Evolutionary conservation across 2,888 invertebrate genomes (phyloP).

Genomic region (Gymnosoma rotundatum): DNA sequence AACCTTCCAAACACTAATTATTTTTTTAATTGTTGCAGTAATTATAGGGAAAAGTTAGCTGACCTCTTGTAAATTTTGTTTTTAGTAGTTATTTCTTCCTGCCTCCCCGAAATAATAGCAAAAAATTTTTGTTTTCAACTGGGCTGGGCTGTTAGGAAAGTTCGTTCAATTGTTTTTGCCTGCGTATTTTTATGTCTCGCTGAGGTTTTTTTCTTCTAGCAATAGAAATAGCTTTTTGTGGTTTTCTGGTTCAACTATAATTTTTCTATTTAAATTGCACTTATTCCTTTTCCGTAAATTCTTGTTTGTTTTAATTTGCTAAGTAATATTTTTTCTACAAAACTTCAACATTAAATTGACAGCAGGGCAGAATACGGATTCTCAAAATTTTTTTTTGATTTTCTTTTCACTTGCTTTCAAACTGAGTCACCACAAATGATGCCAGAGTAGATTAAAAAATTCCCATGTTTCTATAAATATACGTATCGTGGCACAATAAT

Average conservation of each 20-base stretch:
- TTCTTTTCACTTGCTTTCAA: slow-evolving; percentile 63
- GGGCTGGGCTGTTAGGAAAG: slow-evolving; percentile 60
- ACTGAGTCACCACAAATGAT: slow-evolving; percentile 72
- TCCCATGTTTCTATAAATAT: neutral
- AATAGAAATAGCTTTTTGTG: slow-evolving; percentile 17
- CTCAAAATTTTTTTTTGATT: slow-evolving; percentile 55
- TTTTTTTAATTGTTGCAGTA: slow-evolving; percentile 27
- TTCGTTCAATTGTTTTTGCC: slow-evolving; percentile 53
- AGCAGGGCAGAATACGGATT: slow-evolving; percentile 62
- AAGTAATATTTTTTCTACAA: slow-evolving; percentile 30
- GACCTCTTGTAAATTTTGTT: slow-evolving; percentile 53
- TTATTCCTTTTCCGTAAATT: slow-evolving; percentile 42
- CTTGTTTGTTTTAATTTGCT: slow-evolving; percentile 54
- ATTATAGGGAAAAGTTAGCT: slow-evolving; percentile 59
- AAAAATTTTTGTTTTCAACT: slow-evolving; percentile 47
- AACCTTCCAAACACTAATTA: slow-evolving; percentile 16
- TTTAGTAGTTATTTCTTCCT: slow-evolving; percentile 28
- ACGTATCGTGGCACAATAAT: too few relatives aligned
- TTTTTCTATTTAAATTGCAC: slow-evolving; percentile 58
- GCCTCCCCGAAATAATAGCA: slow-evolving; percentile 29
- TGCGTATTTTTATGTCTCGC: slow-evolving; percentile 51
- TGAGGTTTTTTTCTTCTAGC: slow-evolving; percentile 23
- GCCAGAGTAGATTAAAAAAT: slow-evolving; percentile 14
- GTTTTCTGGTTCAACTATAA: slow-evolving; percentile 28
- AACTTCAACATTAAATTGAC: slow-evolving; percentile 62